Percentiles rank a stretch among this genome's conserved stretches.
These are phyloP conservation scores for Cheilosia vernalis DNA, from an alignment of 2,888 invertebrate species.

Conservation along the genomic window DNA sequence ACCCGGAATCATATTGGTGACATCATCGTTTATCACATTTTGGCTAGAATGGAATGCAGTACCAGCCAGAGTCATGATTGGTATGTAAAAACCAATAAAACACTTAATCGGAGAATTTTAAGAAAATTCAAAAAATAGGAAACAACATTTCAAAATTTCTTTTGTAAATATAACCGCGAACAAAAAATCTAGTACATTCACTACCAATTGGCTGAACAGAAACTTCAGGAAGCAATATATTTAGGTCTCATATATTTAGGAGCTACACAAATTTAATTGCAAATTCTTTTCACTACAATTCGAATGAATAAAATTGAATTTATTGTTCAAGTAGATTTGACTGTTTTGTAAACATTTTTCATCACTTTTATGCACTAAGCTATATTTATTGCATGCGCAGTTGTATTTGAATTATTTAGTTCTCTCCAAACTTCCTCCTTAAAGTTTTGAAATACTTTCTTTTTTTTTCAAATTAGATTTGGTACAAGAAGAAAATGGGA, in stretches of 20 bases:
- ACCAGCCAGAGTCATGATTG: constrained; percentile 98
- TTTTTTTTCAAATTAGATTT: constrained; percentile 58
- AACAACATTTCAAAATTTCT: not conserved
- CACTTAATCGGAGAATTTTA: constrained; percentile 4
- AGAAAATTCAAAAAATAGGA: not conserved
- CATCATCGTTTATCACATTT: constrained; percentile 98
- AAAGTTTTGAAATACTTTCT: constrained; percentile 23
- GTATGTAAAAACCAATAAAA: constrained; percentile 85
- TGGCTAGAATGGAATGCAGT: constrained; percentile 99
- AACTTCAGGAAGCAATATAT: not conserved
- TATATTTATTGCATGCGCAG: constrained; percentile 63
- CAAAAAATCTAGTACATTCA: constrained; percentile 11
- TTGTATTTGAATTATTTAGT: constrained; percentile 17
- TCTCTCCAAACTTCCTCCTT: not conserved
- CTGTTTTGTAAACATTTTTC: constrained; percentile 5
- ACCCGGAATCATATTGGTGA: constrained; percentile 97
- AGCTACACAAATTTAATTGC: not conserved
- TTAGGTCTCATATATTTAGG: constrained; percentile 19
- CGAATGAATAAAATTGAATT: not conserved
- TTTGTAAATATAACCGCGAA: constrained; percentile 2
- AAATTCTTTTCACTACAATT: constrained; percentile 11
- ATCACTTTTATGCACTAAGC: constrained; percentile 61
- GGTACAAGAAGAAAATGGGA: not conserved
- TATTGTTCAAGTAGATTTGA: constrained; percentile 22
- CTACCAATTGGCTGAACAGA: not conserved